These are phyloP conservation scores for Polydrusus tereticollis DNA, from an alignment of 2,888 invertebrate genomes.

Conservation along the genomic window DNA sequence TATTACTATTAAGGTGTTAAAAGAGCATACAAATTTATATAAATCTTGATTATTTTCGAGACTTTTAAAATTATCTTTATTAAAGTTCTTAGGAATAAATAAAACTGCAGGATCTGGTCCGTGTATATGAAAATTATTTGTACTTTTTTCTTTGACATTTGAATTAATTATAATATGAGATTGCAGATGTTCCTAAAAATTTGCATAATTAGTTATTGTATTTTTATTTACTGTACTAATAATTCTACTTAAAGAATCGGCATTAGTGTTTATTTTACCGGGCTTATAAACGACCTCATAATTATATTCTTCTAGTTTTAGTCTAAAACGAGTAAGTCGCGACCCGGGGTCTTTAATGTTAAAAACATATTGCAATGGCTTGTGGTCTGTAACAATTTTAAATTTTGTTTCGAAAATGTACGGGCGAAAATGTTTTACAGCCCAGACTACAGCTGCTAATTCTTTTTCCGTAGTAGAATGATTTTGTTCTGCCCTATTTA, in stretches of 20 bases:
- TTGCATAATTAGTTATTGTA: conserved; percentile 10
- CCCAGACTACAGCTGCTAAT: conserved; percentile 41
- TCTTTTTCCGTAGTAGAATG: conserved; percentile 61
- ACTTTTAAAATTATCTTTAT: background rate
- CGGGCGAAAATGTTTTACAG: conserved; percentile 60
- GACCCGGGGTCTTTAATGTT: conserved; percentile 55
- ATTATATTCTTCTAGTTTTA: conserved; percentile 56
- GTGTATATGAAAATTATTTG: conserved; percentile 10
- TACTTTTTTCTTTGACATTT: conserved; percentile 21
- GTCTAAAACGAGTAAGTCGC: conserved; percentile 55
- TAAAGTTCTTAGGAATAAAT: conserved; percentile 18
- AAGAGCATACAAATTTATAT: conserved; percentile 2
- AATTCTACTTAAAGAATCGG: conserved; percentile 49
- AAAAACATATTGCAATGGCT: conserved; percentile 58
- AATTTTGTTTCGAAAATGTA: conserved; percentile 61
- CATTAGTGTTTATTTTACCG: conserved; percentile 57
- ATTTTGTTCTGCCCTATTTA: conserved; percentile 57
- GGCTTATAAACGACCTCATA: too few relatives aligned
- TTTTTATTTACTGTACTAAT: background rate
- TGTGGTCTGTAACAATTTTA: conserved; percentile 59
- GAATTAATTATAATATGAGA: conserved; percentile 21
- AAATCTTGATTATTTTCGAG: conserved; percentile 4
- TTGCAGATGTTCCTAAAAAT: conserved; percentile 16
- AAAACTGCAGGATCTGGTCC: background rate
- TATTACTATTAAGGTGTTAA: conserved; percentile 2